phyloP scores from a whole-genome alignment of 2,113 vertebrate species.

The Silurus asotus region DNA sequence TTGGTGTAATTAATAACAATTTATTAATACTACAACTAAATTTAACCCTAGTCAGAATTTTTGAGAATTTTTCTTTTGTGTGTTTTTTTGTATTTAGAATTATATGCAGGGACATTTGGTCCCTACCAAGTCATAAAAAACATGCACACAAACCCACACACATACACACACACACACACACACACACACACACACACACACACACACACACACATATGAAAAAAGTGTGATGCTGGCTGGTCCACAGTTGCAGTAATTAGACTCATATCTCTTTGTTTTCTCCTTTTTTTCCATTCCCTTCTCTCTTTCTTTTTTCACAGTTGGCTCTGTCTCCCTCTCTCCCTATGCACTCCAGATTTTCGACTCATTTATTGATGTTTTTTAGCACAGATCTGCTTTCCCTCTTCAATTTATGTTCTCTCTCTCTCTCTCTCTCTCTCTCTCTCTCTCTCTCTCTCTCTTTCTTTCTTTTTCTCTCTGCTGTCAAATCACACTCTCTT shows the following conservation, averaged over 20 bases:
- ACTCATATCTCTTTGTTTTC: constrained; percentile 32
- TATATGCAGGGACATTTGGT: not conserved
- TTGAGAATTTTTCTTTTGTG: not conserved
- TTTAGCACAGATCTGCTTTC: constrained; percentile 72
- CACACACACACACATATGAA: constrained; percentile 16
- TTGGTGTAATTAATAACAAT: not conserved
- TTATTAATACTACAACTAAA: not conserved
- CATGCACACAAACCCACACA: not conserved
- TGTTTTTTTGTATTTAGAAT: not conserved
- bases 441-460: no score
- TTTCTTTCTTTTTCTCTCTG: not conserved
- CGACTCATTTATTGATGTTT: constrained; percentile 78
- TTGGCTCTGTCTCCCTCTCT: constrained; percentile 24
- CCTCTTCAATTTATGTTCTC: constrained; percentile 54
- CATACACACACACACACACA: not conserved
- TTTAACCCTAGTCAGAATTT: not conserved
- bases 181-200: not conserved
- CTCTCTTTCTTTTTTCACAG: constrained; percentile 1
- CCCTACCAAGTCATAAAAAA: not conserved
- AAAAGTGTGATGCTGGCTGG: constrained; percentile 34
- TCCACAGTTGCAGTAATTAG: constrained; percentile 51
- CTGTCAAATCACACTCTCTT: constrained; percentile 57
- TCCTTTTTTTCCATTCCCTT: not conserved
- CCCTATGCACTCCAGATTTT: constrained; percentile 60
- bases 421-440: not conserved